Conservation (phyloP, 2,888 invertebrate species). For the Pseudeuparius sepicola region DNA sequence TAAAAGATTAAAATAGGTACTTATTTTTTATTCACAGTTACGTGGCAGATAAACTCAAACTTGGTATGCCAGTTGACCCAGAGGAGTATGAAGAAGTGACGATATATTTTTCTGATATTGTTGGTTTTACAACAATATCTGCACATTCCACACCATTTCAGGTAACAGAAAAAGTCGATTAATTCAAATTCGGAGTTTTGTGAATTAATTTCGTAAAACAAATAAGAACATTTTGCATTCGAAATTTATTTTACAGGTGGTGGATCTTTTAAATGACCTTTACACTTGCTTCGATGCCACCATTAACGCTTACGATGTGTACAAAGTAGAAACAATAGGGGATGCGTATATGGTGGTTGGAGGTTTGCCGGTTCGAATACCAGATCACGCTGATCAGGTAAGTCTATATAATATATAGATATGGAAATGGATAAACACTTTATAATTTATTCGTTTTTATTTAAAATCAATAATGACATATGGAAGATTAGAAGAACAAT, state of each 20-base stretch:
- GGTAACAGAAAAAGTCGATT: too few relatives aligned
- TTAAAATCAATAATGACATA: too few relatives aligned
- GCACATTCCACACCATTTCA: slow-evolving; percentile 87
- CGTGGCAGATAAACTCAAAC: slow-evolving; percentile 83
- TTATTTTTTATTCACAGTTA: slow-evolving; percentile 54
- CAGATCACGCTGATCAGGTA: slow-evolving; percentile 66
- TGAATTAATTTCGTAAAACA: too few relatives aligned
- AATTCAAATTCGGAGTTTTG: too few relatives aligned
- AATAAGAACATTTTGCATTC: too few relatives aligned
- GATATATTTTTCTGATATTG: slow-evolving; percentile 91
- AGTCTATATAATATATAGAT: slow-evolving; percentile 12
- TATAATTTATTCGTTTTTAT: too few relatives aligned
- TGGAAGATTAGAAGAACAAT: too few relatives aligned
- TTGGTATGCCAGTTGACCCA: slow-evolving; percentile 84
- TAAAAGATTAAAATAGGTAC: too few relatives aligned
- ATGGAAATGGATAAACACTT: too few relatives aligned
- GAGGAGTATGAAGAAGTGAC: slow-evolving; percentile 89
- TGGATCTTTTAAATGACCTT: slow-evolving; percentile 82
- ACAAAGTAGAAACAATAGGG: slow-evolving; percentile 92
- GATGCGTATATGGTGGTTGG: slow-evolving; percentile 95
- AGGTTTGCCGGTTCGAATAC: slow-evolving; percentile 67
- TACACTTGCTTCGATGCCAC: slow-evolving; percentile 92
- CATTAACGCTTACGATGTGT: slow-evolving; percentile 82
- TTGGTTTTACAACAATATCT: slow-evolving; percentile 87
- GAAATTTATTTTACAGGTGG: slow-evolving; percentile 49